phyloP scores from a whole-genome alignment of 2,113 vertebrate species.

The Ageneiosus marmoratus region DNA sequence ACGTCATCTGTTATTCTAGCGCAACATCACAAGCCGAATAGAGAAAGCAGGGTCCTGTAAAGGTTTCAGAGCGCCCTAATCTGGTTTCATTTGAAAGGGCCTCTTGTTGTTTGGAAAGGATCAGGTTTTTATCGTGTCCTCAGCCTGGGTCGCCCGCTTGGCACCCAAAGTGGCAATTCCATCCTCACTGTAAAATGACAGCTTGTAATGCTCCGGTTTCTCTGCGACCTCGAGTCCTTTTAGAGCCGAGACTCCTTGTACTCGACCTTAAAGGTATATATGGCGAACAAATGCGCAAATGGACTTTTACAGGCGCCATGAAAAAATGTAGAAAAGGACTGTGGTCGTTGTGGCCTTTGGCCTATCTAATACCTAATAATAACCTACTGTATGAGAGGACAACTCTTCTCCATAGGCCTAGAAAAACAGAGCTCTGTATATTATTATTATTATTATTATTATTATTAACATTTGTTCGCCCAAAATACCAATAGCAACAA shows the following conservation, averaged over 20 bases:
- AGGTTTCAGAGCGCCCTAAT: constrained; percentile 40
- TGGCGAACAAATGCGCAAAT: neutral
- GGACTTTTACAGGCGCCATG: constrained; percentile 13
- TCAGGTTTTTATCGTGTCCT: constrained; percentile 57
- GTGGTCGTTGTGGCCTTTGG: neutral
- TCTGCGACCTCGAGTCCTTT: constrained; percentile 41
- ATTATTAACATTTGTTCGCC: neutral
- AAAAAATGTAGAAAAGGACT: neutral
- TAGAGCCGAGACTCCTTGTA: constrained; percentile 27
- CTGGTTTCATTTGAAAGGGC: constrained; percentile 50
- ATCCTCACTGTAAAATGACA: constrained; percentile 57
- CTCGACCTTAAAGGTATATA: constrained; percentile 38
- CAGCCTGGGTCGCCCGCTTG: constrained; percentile 48
- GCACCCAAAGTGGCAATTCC: constrained; percentile 53
- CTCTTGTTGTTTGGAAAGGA: constrained; percentile 51
- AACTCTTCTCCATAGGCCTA: neutral
- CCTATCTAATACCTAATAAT: neutral
- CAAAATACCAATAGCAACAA: neutral
- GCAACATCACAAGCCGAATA: constrained; percentile 35
- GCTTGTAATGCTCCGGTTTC: constrained; percentile 51
- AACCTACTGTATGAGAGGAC: neutral
- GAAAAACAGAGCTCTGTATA: neutral
- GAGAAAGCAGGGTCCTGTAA: constrained; percentile 31
- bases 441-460: neutral
- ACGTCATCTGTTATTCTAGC: constrained; percentile 34